Evolutionary conservation across 2,113 vertebrate species (phyloP).

Genomic region (Nerophis ophidion): DNA sequence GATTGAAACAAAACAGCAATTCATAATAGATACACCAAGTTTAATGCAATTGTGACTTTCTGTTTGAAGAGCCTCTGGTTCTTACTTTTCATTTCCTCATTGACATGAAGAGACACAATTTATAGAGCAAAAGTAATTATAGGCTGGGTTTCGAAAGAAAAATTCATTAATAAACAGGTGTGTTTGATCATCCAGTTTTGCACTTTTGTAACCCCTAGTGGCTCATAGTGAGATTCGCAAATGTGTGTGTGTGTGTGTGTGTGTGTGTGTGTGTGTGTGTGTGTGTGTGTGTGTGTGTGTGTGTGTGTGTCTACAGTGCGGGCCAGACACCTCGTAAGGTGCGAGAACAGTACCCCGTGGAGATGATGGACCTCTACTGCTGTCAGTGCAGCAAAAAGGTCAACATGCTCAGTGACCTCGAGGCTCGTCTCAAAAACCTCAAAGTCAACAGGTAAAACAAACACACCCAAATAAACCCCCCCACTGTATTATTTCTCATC

Average conservation of each 20-base stretch:
- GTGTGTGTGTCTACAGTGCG: constrained; percentile 72
- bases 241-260: constrained; percentile 32
- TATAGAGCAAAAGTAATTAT: neutral
- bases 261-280: constrained; percentile 53
- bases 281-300: constrained; percentile 38
- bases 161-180: neutral
- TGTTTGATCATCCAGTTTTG: neutral
- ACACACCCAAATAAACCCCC: neutral
- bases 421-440: constrained; percentile 89
- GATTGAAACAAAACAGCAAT: too few relatives aligned
- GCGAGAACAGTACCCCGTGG: constrained; percentile 77
- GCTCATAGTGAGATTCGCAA: neutral
- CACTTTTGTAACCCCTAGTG: neutral
- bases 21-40: too few relatives aligned
- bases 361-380: constrained; percentile 88
- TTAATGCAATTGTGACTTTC: neutral
- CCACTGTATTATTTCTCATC: neutral
- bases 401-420: constrained; percentile 91
- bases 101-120: neutral
- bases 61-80: neutral
- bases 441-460: constrained; percentile 85
- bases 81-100: neutral
- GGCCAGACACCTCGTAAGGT: constrained; percentile 89
- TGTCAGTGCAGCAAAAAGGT: constrained; percentile 97
- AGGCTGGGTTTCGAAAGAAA: neutral